Evolutionary conservation across 2,113 vertebrate species (phyloP).

Genomic region (Eupsittula cactorum): DNA sequence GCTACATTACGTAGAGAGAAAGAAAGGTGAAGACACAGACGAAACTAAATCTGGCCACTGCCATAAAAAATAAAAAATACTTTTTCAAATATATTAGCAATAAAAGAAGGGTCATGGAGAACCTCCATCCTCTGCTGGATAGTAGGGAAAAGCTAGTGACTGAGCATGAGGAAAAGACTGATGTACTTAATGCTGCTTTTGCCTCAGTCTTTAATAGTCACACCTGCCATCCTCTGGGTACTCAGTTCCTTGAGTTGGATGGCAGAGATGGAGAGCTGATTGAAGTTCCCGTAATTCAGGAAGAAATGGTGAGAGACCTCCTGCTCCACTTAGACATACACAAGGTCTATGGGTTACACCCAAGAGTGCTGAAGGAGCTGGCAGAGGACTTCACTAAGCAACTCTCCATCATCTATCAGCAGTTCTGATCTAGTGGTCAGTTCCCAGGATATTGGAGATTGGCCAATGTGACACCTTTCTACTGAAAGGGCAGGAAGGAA

Average conservation of each 20-base stretch:
- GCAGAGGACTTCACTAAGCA: neutral
- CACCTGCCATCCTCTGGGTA: neutral
- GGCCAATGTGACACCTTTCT: neutral
- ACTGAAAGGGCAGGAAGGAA: neutral
- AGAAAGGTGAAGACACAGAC: neutral
- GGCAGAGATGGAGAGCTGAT: neutral
- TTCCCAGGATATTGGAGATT: neutral
- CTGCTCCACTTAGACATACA: neutral
- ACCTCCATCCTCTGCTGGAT: neutral
- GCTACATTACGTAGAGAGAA: neutral
- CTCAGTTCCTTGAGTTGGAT: neutral
- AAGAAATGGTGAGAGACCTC: neutral
- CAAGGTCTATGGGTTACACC: neutral
- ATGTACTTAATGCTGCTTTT: neutral
- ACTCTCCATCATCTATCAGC: neutral
- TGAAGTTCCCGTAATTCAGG: neutral
- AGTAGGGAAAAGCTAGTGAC: neutral
- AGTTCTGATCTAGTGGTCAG: neutral
- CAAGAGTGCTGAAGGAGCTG: neutral
- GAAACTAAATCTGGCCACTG: neutral
- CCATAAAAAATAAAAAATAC: neutral
- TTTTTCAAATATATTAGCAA: neutral
- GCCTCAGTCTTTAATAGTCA: neutral
- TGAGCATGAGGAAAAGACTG: neutral
- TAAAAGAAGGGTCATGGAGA: neutral